Conservation (phyloP, 2,888 invertebrate species). For the Spilosoma lubricipeda region DNA sequence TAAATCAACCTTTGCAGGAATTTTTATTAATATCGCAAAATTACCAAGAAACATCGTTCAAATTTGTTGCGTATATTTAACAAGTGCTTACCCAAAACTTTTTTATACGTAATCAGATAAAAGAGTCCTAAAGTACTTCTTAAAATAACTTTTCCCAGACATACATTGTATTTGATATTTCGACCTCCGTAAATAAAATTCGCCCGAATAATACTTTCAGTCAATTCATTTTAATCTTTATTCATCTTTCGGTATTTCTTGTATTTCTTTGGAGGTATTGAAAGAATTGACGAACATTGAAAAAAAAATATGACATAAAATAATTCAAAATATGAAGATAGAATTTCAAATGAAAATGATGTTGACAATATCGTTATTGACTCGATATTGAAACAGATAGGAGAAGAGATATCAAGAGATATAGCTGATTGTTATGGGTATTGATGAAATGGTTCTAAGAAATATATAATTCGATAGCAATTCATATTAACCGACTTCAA, state of each 20-base stretch:
- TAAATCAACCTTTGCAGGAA: not conserved
- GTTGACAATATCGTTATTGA: not conserved
- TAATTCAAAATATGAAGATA: not conserved
- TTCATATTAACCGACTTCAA: too few species aligned
- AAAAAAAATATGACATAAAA: not conserved
- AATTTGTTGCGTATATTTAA: constrained; percentile 24
- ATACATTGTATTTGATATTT: constrained; percentile 22
- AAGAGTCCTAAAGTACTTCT: constrained; percentile 23
- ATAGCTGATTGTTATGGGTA: not conserved
- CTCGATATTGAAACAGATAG: not conserved
- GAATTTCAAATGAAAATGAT: not conserved
- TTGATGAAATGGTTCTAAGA: not conserved
- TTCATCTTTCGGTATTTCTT: not conserved
- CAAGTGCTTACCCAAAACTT: constrained; percentile 29
- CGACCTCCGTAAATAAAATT: constrained; percentile 15
- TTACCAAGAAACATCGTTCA: not conserved
- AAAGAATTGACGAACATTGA: not conserved
- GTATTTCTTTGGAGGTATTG: not conserved
- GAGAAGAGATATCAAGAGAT: not conserved
- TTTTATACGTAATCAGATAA: constrained; percentile 29
- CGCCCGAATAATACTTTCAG: constrained; percentile 11
- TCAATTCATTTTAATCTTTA: not conserved
- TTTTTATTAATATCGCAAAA: not conserved
- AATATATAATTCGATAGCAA: too few species aligned
- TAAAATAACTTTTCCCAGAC: constrained; percentile 26